Percentiles rank a stretch among this genome's conserved stretches.
These are phyloP conservation scores for Chascanopsetta lugubris DNA, from an alignment of 2,113 vertebrate species.

Conservation along the genomic window DNA sequence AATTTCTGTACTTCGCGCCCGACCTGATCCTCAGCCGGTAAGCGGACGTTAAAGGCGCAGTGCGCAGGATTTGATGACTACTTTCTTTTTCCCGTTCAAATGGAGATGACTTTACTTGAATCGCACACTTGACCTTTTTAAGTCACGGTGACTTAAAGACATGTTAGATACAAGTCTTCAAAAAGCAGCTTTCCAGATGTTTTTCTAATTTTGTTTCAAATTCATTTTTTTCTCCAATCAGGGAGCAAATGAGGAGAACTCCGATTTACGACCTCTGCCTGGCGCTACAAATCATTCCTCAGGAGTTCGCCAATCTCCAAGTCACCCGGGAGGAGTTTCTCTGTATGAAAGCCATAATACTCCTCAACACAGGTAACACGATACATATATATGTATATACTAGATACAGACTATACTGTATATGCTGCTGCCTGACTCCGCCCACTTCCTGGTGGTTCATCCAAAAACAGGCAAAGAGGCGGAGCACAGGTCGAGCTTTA, in stretches of 20 bases:
- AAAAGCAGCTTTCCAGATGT: background rate
- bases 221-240: slow-evolving; percentile 46
- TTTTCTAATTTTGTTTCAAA: background rate
- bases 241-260: slow-evolving; percentile 93
- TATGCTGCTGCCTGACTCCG: background rate
- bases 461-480: too few species aligned
- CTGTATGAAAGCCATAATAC: slow-evolving; percentile 96
- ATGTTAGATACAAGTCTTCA: background rate
- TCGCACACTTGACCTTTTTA: too few species aligned
- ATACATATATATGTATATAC: too few species aligned
- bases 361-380: slow-evolving; percentile 97
- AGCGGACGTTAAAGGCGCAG: slow-evolving; percentile 82
- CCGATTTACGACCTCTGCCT: slow-evolving; percentile 95
- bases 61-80: too few species aligned
- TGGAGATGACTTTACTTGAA: too few species aligned
- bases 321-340: slow-evolving; percentile 94
- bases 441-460: too few species aligned
- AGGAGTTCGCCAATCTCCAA: slow-evolving; percentile 94
- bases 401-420: too few species aligned
- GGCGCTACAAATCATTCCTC: slow-evolving; percentile 95
- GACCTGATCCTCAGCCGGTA: slow-evolving; percentile 95
- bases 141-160: too few species aligned
- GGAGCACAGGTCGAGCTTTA: too few species aligned
- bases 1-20: slow-evolving; percentile 96
- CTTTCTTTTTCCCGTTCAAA: too few species aligned